Evolutionary conservation across 2,113 vertebrate genomes (phyloP).

Genomic region (Odobenus rosmarus): DNA sequence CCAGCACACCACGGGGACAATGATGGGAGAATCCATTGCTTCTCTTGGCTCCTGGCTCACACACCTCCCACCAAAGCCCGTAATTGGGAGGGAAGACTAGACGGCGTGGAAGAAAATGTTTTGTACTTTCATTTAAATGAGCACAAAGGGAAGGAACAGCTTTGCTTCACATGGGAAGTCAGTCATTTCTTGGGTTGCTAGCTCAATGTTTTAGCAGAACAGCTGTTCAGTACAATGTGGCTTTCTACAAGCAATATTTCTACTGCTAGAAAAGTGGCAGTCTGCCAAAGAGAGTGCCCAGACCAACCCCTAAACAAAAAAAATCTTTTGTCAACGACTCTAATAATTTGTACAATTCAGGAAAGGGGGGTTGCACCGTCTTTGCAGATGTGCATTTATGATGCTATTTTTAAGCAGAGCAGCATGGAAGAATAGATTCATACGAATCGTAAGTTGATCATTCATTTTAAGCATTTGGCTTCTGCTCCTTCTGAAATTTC

Average conservation of each 20-base stretch:
- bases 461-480: conserved; percentile 81
- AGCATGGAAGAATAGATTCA: conserved; percentile 77
- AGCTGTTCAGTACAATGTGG: conserved; percentile 81
- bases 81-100: conserved; percentile 59
- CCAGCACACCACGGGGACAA: not conserved
- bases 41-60: accelerated
- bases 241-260: conserved; percentile 81
- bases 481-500: conserved; percentile 78
- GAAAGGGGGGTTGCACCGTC: conserved; percentile 68
- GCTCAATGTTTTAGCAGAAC: conserved; percentile 81
- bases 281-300: conserved; percentile 82
- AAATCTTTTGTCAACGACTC: conserved; percentile 82
- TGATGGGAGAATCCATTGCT: not conserved
- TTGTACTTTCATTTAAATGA: conserved; percentile 76
- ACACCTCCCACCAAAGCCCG: not conserved
- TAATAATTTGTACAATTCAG: conserved; percentile 84
- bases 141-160: conserved; percentile 72
- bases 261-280: conserved; percentile 79
- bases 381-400: conserved; percentile 83
- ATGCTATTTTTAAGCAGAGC: conserved; percentile 82
- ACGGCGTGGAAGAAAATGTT: conserved; percentile 1
- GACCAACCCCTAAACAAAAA: conserved; percentile 81
- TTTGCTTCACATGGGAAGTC: conserved; percentile 78
- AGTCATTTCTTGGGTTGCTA: conserved; percentile 81
- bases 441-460: conserved; percentile 75